Evolutionary conservation across 2,113 vertebrate genomes (phyloP), one percentile per base, ranked within the genome.

Genomic region (Pionites leucogaster): DNA sequence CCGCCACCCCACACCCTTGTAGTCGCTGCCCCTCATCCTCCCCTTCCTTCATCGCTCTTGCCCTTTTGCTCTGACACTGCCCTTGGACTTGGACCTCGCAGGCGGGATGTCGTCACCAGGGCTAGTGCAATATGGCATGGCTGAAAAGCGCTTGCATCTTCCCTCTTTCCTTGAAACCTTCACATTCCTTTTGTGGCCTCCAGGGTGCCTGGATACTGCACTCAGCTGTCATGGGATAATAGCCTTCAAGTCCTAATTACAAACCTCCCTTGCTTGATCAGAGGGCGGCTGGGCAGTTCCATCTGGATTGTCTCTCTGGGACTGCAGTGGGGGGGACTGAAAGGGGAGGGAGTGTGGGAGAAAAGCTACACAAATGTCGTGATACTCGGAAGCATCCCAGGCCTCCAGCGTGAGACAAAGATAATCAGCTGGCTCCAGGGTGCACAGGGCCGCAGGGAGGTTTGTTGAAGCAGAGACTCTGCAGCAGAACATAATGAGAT

Each of bases 201-300:
- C 0, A 3, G 85, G 95, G 92, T 94, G 94, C 95, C 95, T 93
- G 90, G 88, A 70, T 76, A 72, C 90, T 1, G 1, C 86, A 35
- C 89, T 96, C 68, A 62, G 95, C 96, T 96, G 96, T 86, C 93
- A 81, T 1, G 29, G 91, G 75, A 33, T 83, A 90, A 90, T 50
- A 85, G 74, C 84, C 7, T 6, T 22, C 2, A 18, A 84, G 87
- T 67, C 74, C 93, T 78, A 59, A 75, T 93, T 89, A 39, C 90
- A 78, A 59, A 87, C 63, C 47, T 89, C 77, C 83, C 65, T 0
- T 4, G 69, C 93, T 63, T 47, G 72, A 81, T 87, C 76, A 44
- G 86, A 67, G 83, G 68, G 75, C 1, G 59, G 53, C 90, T 74
- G 89, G 90, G 90, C 88, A 84, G 31, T 28, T 91, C 96, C 92